phyloP scores from a whole-genome alignment of 2,113 vertebrate genomes.

The Ceyx cyanopectus region DNA sequence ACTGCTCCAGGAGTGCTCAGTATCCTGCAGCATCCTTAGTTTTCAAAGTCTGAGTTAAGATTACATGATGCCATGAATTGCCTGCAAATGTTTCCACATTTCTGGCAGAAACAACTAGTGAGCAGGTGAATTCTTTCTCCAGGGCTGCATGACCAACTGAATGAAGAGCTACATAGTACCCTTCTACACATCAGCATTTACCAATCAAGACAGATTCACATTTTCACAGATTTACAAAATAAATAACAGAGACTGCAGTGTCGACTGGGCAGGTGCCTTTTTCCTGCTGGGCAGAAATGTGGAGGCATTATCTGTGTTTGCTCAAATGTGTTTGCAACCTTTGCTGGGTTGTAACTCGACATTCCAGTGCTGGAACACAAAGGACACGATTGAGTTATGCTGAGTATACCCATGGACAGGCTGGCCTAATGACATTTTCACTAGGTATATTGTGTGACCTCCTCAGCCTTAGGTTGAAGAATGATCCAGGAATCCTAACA shows the following conservation, averaged over 20 bases:
- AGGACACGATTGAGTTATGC: not conserved
- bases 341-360: constrained; percentile 10
- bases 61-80: not conserved
- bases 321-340: constrained; percentile 28
- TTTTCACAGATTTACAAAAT: not conserved
- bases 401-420: not conserved
- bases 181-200: not conserved
- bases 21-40: not conserved
- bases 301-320: constrained; percentile 41
- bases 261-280: not conserved
- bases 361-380: not conserved
- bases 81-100: not conserved
- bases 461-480: not conserved
- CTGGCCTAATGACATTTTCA: not conserved
- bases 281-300: constrained; percentile 7
- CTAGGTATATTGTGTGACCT: not conserved
- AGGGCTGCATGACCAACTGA: not conserved
- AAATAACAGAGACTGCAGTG: constrained; percentile 1
- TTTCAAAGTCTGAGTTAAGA: not conserved
- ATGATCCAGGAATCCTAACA: not conserved
- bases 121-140: not conserved
- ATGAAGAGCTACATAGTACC: not conserved
- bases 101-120: not conserved
- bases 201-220: not conserved
- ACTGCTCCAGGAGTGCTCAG: not conserved